Conservation (phyloP, 1,140 invertebrate species). For the Trigoniulus corallinus region DNA sequence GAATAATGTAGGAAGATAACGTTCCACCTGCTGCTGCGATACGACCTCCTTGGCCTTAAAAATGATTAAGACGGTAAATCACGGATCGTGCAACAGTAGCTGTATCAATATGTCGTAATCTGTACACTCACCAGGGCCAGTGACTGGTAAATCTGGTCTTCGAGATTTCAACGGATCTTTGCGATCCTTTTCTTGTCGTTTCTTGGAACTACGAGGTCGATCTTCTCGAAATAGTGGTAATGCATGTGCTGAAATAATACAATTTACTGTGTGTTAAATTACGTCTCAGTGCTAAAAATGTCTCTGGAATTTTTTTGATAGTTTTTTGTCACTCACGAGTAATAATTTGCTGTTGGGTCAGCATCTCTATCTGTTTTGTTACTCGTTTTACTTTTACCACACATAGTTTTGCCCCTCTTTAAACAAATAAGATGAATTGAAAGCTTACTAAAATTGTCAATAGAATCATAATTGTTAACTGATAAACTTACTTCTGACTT, state of each 20-base stretch:
- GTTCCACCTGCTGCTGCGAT: constrained; percentile 91
- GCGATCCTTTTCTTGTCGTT: constrained; percentile 80
- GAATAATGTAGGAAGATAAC: constrained; percentile 89
- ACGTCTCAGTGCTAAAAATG: no score
- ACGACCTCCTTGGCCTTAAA: constrained; percentile 67
- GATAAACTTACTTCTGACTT: constrained; percentile 43
- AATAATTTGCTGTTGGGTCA: constrained; percentile 85
- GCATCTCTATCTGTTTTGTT: constrained; percentile 42
- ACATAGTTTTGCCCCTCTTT: constrained; percentile 75
- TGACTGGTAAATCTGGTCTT: constrained; percentile 88
- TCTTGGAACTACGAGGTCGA: constrained; percentile 68
- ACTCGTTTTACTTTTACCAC: constrained; percentile 59
- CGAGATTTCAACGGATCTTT: constrained; percentile 83
- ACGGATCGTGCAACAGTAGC: no score
- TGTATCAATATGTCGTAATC: no score
- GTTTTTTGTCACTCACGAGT: constrained; percentile 47
- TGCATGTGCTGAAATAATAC: constrained; percentile 50
- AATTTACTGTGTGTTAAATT: no score
- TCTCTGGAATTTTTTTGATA: no score
- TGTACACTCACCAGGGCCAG: constrained; percentile 48
- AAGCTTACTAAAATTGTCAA: neutral
- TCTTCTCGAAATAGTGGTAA: constrained; percentile 89
- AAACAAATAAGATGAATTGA: constrained; percentile 11
- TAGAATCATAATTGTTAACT: neutral
- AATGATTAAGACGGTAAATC: constrained; percentile 1